These are phyloP conservation scores for Conus ventricosus DNA, from an alignment of 1,140 invertebrate species.

Conservation along the genomic window DNA sequence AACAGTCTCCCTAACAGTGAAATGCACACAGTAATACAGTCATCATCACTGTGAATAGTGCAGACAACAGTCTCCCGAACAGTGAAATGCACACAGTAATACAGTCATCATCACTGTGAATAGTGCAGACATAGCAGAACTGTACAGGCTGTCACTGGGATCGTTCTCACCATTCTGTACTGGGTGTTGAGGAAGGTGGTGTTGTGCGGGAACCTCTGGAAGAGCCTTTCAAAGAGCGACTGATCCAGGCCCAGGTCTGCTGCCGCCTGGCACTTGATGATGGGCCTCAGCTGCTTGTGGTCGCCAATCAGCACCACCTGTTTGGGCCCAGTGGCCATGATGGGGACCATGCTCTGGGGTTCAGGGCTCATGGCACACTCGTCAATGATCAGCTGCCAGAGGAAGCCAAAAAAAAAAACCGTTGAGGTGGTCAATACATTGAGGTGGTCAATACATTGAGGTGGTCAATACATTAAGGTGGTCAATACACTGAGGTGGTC, in stretches of 20 bases:
- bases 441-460: too few relatives aligned
- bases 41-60: too few relatives aligned
- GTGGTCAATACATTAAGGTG: too few relatives aligned
- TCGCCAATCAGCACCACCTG: constrained; percentile 70
- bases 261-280: constrained; percentile 60
- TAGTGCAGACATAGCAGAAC: too few relatives aligned
- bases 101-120: too few relatives aligned
- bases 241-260: constrained; percentile 58
- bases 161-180: constrained; percentile 68
- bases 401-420: neutral
- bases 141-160: too few relatives aligned
- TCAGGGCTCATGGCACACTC: constrained; percentile 70
- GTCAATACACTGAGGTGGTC: too few relatives aligned
- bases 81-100: too few relatives aligned
- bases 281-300: constrained; percentile 67
- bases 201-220: constrained; percentile 33
- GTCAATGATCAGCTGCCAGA: constrained; percentile 51
- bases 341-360: constrained; percentile 64
- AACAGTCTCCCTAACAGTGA: too few relatives aligned
- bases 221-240: constrained; percentile 68
- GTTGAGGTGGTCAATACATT: too few relatives aligned
- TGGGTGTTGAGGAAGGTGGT: constrained; percentile 55
- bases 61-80: too few relatives aligned
- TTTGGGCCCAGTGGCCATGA: constrained; percentile 55
- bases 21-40: too few relatives aligned